Evolutionary conservation across 1,140 invertebrate genomes (phyloP), one percentile per base, ranked within the genome.

Genomic region (Drosophila equinoxialis): DNA sequence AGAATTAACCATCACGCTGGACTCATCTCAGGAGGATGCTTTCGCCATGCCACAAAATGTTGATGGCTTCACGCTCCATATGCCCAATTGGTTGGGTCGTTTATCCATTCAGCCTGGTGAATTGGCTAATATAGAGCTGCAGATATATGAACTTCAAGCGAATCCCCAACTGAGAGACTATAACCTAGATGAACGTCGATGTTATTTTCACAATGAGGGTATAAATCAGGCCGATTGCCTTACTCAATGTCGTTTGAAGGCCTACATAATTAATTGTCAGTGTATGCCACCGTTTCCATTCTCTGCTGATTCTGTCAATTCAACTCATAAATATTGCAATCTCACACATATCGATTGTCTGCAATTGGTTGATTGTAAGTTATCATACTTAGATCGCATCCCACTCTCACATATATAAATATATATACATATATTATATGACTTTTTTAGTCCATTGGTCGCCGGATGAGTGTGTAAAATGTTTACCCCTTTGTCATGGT

Each of bases 11-110:
- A 33, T 87, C 0, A 69, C 59, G 1, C 6, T 87, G 1, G 81
- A 87, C 26, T 75, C 75, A 26, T 87, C 83, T 0, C 57, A 51
- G 0, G 60, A 41, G 3, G 83, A 87, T 71, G 73, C 58, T 39
- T 77, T 74, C 54, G 17, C 41, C 2, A 45, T 69, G 54, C 23
- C 67, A 17, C 70, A 17, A 1, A 77, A 60, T 14, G 39, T 39
- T 17, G 51, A 6, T 1, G 67, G 69, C 13, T 77, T 83, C n/a
- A 87, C 30, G 33, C n/a, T 74, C 0, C 76, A 87, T 64, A 10
- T 71, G 33, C 68, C 77, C 11, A 72, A 57, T 42, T 79, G 77
- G 77, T 26, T 62, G 70, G 80, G 77, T 6, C 42, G 63, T 26
- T 13, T 71, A 13, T 60, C 59, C 39, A 48, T 77, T 37, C 64